Evolutionary conservation across 2,113 vertebrate species (phyloP), one percentile per base, ranked within the genome.

Genomic region (Fregata magnificens): DNA sequence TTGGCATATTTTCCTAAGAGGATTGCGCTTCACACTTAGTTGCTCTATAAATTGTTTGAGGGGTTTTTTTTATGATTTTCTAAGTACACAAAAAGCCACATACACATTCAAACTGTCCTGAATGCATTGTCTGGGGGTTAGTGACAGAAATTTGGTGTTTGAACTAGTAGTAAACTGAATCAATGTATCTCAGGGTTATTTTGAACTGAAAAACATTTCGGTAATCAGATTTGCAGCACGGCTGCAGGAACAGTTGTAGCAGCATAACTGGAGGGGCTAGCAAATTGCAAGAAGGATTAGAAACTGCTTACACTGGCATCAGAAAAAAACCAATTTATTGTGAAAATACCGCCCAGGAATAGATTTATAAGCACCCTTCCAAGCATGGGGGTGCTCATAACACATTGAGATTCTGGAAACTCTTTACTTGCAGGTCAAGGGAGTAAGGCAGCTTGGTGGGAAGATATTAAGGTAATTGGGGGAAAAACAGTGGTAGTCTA

Each of bases 1-100:
- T 90, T 95, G 93, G 55, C 89, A 82, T 95, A 92, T 95, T 95
- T 93, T 92, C 63, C 71, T 92, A 74, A 92, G 88, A 94, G 83
- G 93, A 95, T 97, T 92, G 73, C 2, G 11, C n/a, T 93, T 96
- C 80, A 65, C 80, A 88, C 82, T 92, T 95, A 45, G 58, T 93
- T 88, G 71, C 92, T 93, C 13, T 90, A 12, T 72, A 88, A 83
- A 88, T 95, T 65, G 38, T 88, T 95, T 88, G 62, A 78, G 32
- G 28, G 0, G 0, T 0, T 15, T 56, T 71, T 88, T 93, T 62
- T 13, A 4, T 79, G 3, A 72, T 86, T 90, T 92, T 90, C 66
- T 53, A 42, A 69, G 49, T n/a, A 76, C 31, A 49, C 0, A 0
- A n/a, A 52, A 91, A 77, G 25, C 56, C 19, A 2, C 3, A 1